These are phyloP conservation scores for Acanthosepion lycidas DNA, from an alignment of 2,888 invertebrate genomes.

Conservation along the genomic window DNA sequence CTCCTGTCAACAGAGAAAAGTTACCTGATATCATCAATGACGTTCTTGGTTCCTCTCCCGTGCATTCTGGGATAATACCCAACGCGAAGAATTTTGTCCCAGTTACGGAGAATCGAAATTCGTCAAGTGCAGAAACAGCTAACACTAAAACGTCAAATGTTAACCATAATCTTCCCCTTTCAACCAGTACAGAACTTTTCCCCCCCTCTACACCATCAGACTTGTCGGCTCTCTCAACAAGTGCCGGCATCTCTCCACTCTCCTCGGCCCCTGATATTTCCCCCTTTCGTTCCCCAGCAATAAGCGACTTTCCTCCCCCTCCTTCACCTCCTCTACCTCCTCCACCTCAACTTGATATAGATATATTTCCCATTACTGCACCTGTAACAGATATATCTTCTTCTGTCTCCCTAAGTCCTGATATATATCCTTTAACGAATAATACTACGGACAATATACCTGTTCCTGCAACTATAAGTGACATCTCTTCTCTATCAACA, in stretches of 20 bases:
- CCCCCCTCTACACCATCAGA: neutral
- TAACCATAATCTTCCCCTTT: neutral
- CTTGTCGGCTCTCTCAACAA: neutral
- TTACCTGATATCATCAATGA: neutral
- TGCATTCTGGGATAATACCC: neutral
- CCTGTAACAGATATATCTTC: neutral
- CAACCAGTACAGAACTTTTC: constrained; percentile 7
- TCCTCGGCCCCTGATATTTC: neutral
- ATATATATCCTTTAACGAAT: neutral
- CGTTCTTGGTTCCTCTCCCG: neutral
- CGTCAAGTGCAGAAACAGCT: neutral
- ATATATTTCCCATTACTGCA: neutral
- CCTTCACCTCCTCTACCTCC: neutral
- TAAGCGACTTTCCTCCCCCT: neutral
- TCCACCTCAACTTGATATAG: neutral
- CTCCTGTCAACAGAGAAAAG: neutral
- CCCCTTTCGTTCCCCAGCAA: neutral
- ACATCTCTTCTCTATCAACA: neutral
- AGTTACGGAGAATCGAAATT: neutral
- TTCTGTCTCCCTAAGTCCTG: neutral
- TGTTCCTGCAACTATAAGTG: neutral
- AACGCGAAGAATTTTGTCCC: neutral
- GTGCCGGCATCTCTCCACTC: neutral
- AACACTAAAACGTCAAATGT: neutral
- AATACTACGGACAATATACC: neutral